Base-by-base conservation (phyloP, 2,888 invertebrate genomes). In the Germaria angustata region DNA sequence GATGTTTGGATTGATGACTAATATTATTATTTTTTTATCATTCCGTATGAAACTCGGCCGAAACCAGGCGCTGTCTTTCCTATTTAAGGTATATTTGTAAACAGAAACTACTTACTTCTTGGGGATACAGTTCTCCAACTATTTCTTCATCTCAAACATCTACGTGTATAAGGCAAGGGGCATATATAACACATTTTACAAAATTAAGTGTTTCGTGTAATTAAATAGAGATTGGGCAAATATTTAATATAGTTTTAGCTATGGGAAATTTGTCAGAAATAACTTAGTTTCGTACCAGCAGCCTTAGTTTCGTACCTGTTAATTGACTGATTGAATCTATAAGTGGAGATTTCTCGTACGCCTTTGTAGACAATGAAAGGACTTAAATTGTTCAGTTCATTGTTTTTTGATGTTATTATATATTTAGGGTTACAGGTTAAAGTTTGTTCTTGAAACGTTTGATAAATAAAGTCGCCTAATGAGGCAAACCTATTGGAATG, bases 191-290 rank as follows among this genome's bases (percentile, higher is more conserved):
- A 20, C 66, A 34, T 13, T 72, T 72, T 17, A 72, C 36, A 17
- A 36, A 66, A 15, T 66, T 79, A n/a, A 69, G 11, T 1, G 36
- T 59, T 13, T 66, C 65, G 13, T 79, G 72, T 2, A 79, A n/a
- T 34, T 65, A 55, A 9, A 51, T 20, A 9, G 51, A 20, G 1
- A 69, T 69, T 8, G 63, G 20, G 22, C 57, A 66, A 2, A 77
- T 2, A 11, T 69, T 61, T 17, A 39, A n/a, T 22, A 77, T 28
- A 0, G 15, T 8, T 51, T 28, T 44, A 15, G 61, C 28, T 68
- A 68, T 76, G 86, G 89, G n/a, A 24, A 68, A 53, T n/a, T 69
- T 69, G 1, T 77, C 36, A 0, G 69, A 69, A 17, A 63, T 49
- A 11, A 36, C 5, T 5, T 59, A 44, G 46, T 65, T 78, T 9